Evolutionary conservation across 2,797 vertebrate genomes (phyloP).

Genomic region (Siniperca undulata): DNA sequence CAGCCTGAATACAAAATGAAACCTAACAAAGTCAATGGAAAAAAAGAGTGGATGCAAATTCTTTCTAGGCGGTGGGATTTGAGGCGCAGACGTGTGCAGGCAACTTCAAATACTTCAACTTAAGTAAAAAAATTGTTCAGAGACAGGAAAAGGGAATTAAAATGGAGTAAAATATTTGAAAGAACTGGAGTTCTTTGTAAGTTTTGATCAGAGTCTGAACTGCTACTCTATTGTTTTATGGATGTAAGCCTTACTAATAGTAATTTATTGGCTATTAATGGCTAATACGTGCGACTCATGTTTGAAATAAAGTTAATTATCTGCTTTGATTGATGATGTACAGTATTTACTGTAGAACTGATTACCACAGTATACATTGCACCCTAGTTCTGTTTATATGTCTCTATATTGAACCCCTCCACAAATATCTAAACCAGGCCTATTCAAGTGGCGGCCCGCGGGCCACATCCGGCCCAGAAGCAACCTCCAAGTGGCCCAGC

Average conservation of each 20-base stretch:
- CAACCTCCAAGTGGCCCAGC: too few species aligned
- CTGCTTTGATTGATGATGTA: neutral
- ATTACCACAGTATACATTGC: neutral
- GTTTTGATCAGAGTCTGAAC: neutral
- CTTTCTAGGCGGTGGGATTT: neutral
- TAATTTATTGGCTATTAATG: neutral
- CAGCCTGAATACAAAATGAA: conserved; percentile 15
- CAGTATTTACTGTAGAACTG: neutral
- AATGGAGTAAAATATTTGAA: neutral
- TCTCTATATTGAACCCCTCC: neutral
- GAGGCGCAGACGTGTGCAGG: neutral
- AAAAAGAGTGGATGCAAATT: conserved; percentile 2
- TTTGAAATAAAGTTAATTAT: neutral
- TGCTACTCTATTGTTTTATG: neutral
- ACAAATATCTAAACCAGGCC: neutral
- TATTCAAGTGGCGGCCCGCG: too few species aligned
- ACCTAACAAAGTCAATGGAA: neutral
- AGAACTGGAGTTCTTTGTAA: neutral
- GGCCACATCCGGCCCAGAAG: too few species aligned
- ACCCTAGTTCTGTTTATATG: neutral
- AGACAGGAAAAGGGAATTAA: neutral
- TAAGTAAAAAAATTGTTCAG: neutral
- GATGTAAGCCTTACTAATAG: neutral
- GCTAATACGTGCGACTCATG: neutral
- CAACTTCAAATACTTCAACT: neutral